These are phyloP conservation scores for Amphiprion ocellaris DNA, from an alignment of 2,113 vertebrate species.

Conservation along the genomic window DNA sequence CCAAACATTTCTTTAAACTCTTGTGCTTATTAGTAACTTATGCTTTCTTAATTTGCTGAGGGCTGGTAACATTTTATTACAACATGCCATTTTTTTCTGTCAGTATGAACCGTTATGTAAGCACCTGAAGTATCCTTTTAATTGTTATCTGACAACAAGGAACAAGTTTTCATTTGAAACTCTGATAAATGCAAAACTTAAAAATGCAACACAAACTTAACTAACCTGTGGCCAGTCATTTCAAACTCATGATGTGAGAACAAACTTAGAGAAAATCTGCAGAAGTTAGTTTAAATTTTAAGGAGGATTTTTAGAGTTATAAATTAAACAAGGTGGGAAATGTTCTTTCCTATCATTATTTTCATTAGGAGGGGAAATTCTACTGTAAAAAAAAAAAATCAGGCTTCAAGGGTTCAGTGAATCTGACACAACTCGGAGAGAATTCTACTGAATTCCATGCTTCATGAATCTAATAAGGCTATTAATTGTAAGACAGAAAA, in stretches of 20 bases:
- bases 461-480: not conserved
- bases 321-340: not conserved
- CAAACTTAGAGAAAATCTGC: too few relatives aligned
- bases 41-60: not conserved
- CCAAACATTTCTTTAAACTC: constrained; percentile 11
- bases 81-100: not conserved
- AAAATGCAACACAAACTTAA: too few relatives aligned
- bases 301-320: too few relatives aligned
- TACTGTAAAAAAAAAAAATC: too few relatives aligned
- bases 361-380: too few relatives aligned
- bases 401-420: not conserved
- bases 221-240: too few relatives aligned
- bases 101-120: not conserved
- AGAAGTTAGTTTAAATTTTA: too few relatives aligned
- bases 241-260: too few relatives aligned
- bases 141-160: not conserved
- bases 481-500: not conserved
- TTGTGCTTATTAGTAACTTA: not conserved
- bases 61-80: not conserved
- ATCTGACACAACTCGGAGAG: not conserved
- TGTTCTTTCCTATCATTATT: not conserved
- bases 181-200: not conserved
- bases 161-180: not conserved
- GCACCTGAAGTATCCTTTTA: not conserved
- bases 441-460: not conserved